Percentiles rank a stretch among this genome's conserved stretches.
These are phyloP conservation scores for Drosophila lacteicornis DNA, from an alignment of 1,140 invertebrate genomes.

Conservation along the genomic window DNA sequence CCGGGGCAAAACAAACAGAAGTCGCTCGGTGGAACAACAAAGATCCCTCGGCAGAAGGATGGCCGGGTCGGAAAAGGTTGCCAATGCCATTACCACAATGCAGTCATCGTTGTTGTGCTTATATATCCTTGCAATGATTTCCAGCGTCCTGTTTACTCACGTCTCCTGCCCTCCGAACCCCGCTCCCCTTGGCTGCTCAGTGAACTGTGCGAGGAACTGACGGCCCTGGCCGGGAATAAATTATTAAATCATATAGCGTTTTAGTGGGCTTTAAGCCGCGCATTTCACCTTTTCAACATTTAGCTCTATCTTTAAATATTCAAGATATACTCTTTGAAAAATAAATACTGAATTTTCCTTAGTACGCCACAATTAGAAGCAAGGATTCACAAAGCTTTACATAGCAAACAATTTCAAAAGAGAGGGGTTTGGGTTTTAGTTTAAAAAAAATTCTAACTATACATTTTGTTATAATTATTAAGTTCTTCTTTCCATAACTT, in stretches of 20 bases:
- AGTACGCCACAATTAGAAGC: not conserved
- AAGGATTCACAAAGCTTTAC: too few species aligned
- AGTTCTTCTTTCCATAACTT: not conserved
- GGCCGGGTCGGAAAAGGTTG: slow-evolving; percentile 25
- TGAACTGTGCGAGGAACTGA: slow-evolving; percentile 28
- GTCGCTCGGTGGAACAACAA: slow-evolving; percentile 22
- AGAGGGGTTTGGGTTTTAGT: not conserved
- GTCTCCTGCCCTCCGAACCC: not conserved
- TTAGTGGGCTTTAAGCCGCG: slow-evolving; percentile 30
- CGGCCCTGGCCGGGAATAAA: slow-evolving; percentile 51
- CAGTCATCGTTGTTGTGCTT: slow-evolving; percentile 52
- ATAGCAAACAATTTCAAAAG: too few species aligned
- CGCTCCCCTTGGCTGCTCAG: slow-evolving; percentile 16
- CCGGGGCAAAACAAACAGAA: slow-evolving; percentile 39
- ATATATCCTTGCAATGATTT: slow-evolving; percentile 55
- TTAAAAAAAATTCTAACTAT: not conserved
- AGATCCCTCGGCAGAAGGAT: slow-evolving; percentile 20
- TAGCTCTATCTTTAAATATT: not conserved
- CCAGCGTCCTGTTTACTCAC: slow-evolving; percentile 42
- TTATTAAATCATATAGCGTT: slow-evolving; percentile 51
- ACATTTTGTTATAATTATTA: not conserved
- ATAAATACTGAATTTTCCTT: not conserved
- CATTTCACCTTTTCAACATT: slow-evolving; percentile 6
- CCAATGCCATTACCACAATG: slow-evolving; percentile 57
- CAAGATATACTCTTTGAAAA: not conserved